Evolutionary conservation across 1,140 invertebrate species (phyloP).

Genomic region (Drosophila nasuta): DNA sequence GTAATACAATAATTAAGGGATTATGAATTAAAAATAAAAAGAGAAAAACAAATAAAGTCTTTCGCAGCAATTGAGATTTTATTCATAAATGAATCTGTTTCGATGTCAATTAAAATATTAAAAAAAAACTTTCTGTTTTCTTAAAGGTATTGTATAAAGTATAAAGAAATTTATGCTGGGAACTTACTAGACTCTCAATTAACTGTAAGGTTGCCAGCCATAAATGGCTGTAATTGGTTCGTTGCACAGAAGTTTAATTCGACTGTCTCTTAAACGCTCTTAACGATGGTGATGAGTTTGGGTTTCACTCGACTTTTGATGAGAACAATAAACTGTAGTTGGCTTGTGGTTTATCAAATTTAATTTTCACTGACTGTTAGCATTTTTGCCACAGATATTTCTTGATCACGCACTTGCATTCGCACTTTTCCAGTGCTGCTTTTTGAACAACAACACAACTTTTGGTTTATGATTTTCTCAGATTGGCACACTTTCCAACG

Average conservation of each 20-base stretch:
- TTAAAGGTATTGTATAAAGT: background rate
- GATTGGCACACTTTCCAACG: constrained; percentile 60
- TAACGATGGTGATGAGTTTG: background rate
- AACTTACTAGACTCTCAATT: constrained; percentile 66
- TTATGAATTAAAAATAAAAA: constrained; percentile 14
- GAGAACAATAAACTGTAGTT: constrained; percentile 49
- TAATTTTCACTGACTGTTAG: constrained; percentile 68
- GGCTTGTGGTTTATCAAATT: constrained; percentile 53
- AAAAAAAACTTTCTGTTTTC: background rate
- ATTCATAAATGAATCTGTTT: background rate
- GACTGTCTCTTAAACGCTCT: constrained; percentile 27
- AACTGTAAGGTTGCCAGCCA: constrained; percentile 37
- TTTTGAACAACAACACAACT: constrained; percentile 4
- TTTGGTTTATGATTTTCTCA: constrained; percentile 52
- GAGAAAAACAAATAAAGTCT: background rate
- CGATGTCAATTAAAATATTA: background rate
- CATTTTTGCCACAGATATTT: constrained; percentile 43
- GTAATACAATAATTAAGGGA: constrained; percentile 24
- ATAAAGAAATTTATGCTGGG: constrained; percentile 4
- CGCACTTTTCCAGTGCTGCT: constrained; percentile 2
- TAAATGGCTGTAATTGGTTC: constrained; percentile 43
- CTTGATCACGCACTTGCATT: constrained; percentile 53
- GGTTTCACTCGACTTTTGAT: constrained; percentile 10
- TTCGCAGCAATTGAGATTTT: background rate
- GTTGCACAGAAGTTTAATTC: constrained; percentile 36